These are phyloP conservation scores for Trididemnum nubilum DNA, from an alignment of 23 tunicate genomes.

Conservation along the genomic window DNA sequence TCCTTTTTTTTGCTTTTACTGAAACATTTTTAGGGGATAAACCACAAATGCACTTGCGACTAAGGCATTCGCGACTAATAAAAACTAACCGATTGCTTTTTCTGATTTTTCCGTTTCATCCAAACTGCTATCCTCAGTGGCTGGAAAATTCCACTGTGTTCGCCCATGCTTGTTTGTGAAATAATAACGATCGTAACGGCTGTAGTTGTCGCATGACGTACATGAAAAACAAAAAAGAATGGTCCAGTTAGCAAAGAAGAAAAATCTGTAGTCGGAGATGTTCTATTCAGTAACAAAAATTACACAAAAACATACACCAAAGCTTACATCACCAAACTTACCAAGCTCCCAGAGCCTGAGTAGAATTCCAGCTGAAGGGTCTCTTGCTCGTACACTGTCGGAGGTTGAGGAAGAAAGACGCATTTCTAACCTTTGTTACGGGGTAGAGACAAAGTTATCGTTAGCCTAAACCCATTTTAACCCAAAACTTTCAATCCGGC, in stretches of 20 bases:
- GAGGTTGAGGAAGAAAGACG: too few species aligned
- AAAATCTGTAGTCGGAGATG: neutral
- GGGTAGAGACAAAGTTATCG: neutral
- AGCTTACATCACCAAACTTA: neutral
- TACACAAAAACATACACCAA: neutral
- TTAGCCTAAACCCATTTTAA: neutral
- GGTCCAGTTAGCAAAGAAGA: neutral
- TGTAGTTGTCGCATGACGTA: constrained; percentile 4
- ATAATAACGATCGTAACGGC: constrained; percentile 64
- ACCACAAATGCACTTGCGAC: too few species aligned
- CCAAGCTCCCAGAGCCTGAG: neutral
- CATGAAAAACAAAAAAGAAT: constrained; percentile 20
- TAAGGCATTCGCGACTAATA: too few species aligned
- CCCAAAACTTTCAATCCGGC: neutral
- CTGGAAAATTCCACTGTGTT: constrained; percentile 76
- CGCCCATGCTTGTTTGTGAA: constrained; percentile 42
- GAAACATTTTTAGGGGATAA: too few species aligned
- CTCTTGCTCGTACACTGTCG: neutral
- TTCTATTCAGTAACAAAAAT: neutral
- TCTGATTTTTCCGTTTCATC: neutral
- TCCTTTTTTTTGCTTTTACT: too few species aligned
- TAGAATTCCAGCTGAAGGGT: neutral
- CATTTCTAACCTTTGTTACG: neutral
- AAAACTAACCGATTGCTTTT: neutral
- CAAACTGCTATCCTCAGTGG: neutral